A percentile compares a stretch with the other conserved stretches of the same genome.
Evolutionary conservation across 2,797 vertebrate genomes (phyloP).

Genomic region (Australoheros facetus): DNA sequence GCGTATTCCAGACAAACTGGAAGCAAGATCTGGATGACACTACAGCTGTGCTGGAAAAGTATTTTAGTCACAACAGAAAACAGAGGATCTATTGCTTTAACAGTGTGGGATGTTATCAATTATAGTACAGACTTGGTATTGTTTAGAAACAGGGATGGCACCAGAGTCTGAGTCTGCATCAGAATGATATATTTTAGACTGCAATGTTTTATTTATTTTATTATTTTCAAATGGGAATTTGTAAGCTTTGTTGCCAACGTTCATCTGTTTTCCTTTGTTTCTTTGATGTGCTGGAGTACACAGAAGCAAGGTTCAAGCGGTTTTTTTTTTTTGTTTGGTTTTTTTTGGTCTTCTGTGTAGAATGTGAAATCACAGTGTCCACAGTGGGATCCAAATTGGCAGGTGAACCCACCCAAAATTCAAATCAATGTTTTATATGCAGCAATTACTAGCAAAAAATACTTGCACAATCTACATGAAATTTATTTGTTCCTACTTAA

Average conservation of each 20-base stretch:
- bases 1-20: background rate
- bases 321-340: background rate
- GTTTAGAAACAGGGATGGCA: background rate
- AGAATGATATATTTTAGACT: background rate
- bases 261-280: slow-evolving; percentile 1
- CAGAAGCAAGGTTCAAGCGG: background rate
- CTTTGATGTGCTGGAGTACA: slow-evolving; percentile 23
- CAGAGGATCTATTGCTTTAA: background rate
- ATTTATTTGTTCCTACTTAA: background rate
- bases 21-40: background rate
- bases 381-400: slow-evolving; percentile 15
- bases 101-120: background rate
- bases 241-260: slow-evolving; percentile 2
- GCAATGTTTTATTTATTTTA: background rate
- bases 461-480: background rate
- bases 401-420: slow-evolving; percentile 1
- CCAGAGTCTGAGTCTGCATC: background rate
- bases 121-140: background rate
- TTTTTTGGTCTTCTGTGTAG: background rate
- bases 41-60: background rate
- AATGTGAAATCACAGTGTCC: slow-evolving; percentile 19
- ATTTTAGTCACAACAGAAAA: background rate
- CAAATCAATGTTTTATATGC: background rate
- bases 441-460: background rate
- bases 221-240: slow-evolving; percentile 5